phyloP scores from a whole-genome alignment of 2,797 vertebrate genomes.

The Ctenosaura bakeri region DNA sequence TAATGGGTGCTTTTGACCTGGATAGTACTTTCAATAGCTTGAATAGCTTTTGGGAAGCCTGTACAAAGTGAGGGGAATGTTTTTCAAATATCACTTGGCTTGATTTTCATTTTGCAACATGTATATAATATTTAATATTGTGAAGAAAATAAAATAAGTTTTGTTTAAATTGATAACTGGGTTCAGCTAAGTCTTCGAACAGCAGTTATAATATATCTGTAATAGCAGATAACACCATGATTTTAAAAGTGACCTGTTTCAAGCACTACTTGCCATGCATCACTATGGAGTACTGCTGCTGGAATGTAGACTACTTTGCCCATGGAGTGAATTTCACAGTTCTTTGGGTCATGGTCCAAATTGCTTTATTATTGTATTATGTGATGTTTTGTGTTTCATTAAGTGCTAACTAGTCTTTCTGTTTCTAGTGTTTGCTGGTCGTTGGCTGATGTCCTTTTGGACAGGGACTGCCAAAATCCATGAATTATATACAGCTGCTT shows the following conservation, averaged over 20 bases:
- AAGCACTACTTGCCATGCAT: too few relatives aligned
- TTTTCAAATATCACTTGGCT: neutral
- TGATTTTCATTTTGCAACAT: neutral
- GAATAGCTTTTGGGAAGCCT: neutral
- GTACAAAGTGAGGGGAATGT: neutral
- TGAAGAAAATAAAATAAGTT: neutral
- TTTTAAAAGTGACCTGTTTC: neutral
- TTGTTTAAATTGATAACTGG: neutral
- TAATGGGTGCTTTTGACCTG: neutral
- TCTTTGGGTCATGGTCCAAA: neutral
- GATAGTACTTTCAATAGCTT: neutral
- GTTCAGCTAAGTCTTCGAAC: neutral
- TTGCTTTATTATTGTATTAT: neutral
- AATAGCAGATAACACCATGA: neutral
- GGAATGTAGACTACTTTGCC: too few relatives aligned
- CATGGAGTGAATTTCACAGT: neutral
- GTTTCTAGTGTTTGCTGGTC: slow-evolving; percentile 95
- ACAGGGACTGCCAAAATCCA: slow-evolving; percentile 98
- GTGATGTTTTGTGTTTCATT: neutral
- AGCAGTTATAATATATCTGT: neutral
- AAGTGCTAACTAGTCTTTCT: slow-evolving; percentile 67
- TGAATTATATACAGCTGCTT: slow-evolving; percentile 97
- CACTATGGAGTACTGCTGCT: neutral
- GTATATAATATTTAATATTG: neutral
- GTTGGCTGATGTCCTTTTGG: slow-evolving; percentile 99